Evolutionary conservation across 2,888 invertebrate genomes (phyloP).

Genomic region (Cerastis leucographa): DNA sequence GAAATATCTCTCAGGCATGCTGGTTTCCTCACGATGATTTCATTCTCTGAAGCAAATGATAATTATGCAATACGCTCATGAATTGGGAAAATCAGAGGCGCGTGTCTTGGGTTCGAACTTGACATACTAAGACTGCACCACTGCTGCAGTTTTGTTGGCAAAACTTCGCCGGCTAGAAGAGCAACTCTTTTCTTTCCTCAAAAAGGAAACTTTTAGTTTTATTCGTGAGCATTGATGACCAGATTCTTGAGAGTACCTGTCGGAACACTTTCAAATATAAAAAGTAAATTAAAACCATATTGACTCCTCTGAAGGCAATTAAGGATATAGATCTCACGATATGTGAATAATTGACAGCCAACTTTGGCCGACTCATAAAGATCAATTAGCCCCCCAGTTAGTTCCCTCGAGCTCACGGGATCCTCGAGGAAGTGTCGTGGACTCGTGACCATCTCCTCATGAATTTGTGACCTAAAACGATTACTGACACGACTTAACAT

Average conservation of each 20-base stretch:
- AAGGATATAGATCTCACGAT: neutral
- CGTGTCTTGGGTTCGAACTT: too few species aligned
- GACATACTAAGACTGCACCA: too few species aligned
- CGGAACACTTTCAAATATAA: neutral
- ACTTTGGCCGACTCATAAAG: constrained; percentile 1
- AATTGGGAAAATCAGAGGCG: too few species aligned
- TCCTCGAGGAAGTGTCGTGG: constrained; percentile 12
- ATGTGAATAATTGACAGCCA: neutral
- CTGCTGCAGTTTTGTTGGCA: neutral
- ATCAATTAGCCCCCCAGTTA: constrained; percentile 27
- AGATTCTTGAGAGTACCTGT: neutral
- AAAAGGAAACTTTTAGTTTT: neutral
- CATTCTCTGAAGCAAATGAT: too few species aligned
- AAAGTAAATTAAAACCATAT: neutral
- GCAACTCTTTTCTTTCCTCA: too few species aligned
- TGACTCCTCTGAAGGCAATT: neutral
- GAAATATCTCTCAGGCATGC: too few species aligned
- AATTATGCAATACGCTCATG: too few species aligned
- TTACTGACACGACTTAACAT: constrained; percentile 20
- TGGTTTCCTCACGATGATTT: too few species aligned
- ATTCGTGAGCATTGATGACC: neutral
- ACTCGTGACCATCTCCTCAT: constrained; percentile 37
- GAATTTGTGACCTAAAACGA: constrained; percentile 46
- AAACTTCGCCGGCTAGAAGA: neutral
- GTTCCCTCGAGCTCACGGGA: neutral